Percentiles rank a stretch among this genome's conserved stretches.
Evolutionary conservation across 1,140 invertebrate species (phyloP).

Genomic region (Delia radicum): DNA sequence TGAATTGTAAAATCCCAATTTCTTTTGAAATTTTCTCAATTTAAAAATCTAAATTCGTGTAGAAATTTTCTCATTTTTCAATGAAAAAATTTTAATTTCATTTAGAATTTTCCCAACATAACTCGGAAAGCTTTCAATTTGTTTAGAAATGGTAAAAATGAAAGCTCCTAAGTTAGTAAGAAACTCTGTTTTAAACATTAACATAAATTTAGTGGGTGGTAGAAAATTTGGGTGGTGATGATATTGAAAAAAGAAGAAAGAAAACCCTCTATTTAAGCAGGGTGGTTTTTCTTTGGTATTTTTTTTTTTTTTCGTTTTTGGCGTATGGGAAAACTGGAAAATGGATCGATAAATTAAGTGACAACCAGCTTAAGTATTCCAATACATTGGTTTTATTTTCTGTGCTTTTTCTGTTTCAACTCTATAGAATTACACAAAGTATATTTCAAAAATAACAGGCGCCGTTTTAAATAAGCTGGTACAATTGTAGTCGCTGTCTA

Average conservation of each 20-base stretch:
- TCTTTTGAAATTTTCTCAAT: too few relatives aligned
- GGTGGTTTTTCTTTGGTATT: background rate
- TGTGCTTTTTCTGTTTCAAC: background rate
- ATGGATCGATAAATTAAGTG: background rate
- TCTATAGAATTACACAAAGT: background rate
- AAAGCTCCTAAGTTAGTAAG: too few relatives aligned
- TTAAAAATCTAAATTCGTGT: too few relatives aligned
- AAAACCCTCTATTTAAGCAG: background rate
- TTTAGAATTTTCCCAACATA: too few relatives aligned
- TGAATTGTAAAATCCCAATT: too few relatives aligned
- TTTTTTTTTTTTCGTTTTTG: background rate
- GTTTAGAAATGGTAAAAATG: too few relatives aligned
- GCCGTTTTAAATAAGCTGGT: background rate
- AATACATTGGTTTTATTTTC: background rate
- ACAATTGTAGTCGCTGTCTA: background rate
- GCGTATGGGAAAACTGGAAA: background rate
- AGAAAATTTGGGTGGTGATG: background rate
- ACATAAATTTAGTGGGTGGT: background rate
- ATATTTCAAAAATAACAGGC: background rate
- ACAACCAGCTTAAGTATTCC: background rate
- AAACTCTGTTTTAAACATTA: too few relatives aligned
- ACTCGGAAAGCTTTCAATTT: too few relatives aligned
- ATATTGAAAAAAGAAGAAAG: background rate
- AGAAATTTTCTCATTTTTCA: too few relatives aligned
- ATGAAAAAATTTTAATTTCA: too few relatives aligned